Evolutionary conservation across 2,797 vertebrate species (phyloP), one percentile per base, ranked within the genome.

Genomic region (Amblyraja radiata): DNA sequence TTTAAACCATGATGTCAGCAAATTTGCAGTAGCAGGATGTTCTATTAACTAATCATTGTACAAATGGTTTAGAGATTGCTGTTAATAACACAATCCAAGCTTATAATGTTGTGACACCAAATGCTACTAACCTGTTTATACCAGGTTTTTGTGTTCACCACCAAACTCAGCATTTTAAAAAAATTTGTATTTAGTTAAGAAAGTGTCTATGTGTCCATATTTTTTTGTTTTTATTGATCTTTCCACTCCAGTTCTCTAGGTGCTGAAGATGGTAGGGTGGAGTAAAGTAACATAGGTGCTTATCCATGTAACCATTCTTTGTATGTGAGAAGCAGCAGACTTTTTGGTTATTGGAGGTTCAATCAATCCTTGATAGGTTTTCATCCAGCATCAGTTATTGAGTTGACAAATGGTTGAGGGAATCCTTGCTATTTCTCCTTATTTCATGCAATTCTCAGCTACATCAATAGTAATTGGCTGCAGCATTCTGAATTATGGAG

Each of bases 11-110:
- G 28, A 14, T 88, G 63, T 88, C 28, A 68, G 84, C 63, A 88
- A 68, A 88, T 65, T 9, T 68, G 63, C n/a, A 68, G n/a, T 68
- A 68, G 7, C 61, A 65, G 68, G 84, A 68, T 88, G n/a, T 88
- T 88, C 61, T 4, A 88, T 36, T 32, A 88, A 65, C 16, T 88
- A 16, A 9, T 14, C 54, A 25, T 36, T 32, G 7, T 88, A 10
- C 65, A 68, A 32, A 88, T 88, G 61, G 63, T 32, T 88, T 36
- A 68, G 63, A 68, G 14, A 88, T 36, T 36, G 63, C 84, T 88
- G 63, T 68, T 65, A 88, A 88, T 88, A 36, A 36, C 6, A 88
- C 84, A 88, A 68, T 21, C 63, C 84, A 88, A 88, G n/a, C n/a
- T 88, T 88, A 18, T 68, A 32, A n/a, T 68, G 36, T 21, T 68